Evolutionary conservation across 2,888 invertebrate genomes (phyloP).

Genomic region (Rugalucina vietnamica): DNA sequence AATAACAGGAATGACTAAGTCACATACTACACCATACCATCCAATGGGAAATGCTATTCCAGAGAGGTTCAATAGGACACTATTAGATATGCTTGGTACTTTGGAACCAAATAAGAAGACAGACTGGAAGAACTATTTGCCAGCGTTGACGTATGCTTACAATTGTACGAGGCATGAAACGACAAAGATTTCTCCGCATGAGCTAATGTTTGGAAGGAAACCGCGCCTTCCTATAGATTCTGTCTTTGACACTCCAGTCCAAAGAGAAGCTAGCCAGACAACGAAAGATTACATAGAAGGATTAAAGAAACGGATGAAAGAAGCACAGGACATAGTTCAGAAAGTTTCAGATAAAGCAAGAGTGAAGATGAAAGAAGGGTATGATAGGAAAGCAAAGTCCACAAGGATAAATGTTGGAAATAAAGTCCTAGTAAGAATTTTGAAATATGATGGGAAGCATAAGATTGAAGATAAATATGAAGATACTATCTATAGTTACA

Average conservation of each 20-base stretch:
- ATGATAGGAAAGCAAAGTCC: constrained; percentile 15
- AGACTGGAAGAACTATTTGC: constrained; percentile 51
- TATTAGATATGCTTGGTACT: constrained; percentile 52
- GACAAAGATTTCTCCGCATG: constrained; percentile 19
- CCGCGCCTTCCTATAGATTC: constrained; percentile 35
- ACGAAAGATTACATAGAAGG: constrained; percentile 22
- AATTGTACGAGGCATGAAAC: constrained; percentile 38
- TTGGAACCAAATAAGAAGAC: constrained; percentile 46
- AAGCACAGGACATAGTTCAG: neutral
- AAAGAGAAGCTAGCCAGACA: neutral
- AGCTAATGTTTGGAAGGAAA: constrained; percentile 33
- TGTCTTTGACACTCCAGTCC: constrained; percentile 16
- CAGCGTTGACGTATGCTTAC: constrained; percentile 40
- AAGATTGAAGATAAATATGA: constrained; percentile 30
- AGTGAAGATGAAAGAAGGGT: neutral
- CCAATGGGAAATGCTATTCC: constrained; percentile 32
- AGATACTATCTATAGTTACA: neutral
- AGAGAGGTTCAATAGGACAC: constrained; percentile 46
- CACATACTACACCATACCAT: constrained; percentile 40
- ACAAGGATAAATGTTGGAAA: constrained; percentile 13
- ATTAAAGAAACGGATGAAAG: constrained; percentile 8
- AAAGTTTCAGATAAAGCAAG: neutral
- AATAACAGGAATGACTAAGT: constrained; percentile 43
- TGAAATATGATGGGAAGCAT: constrained; percentile 24
- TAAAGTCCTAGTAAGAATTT: constrained; percentile 15